Base-by-base conservation (phyloP, 2,888 invertebrate genomes). In the Drosophila glabriapex region DNA sequence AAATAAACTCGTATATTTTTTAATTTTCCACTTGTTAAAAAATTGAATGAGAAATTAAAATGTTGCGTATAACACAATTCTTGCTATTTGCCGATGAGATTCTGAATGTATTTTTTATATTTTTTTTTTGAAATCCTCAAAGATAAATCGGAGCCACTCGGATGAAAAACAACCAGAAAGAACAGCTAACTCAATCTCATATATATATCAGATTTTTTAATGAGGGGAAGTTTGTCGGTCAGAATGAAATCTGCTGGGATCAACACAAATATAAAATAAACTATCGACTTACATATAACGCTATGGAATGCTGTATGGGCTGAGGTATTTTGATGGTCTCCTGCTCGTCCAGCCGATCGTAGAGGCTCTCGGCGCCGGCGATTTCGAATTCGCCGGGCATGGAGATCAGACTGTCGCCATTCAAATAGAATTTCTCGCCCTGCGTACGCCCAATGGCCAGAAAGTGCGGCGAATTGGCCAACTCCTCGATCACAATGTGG, bases 241-340 rank as follows among this genome's bases (percentile, higher is more conserved):
- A 35, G 14, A 35, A 5, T 14, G 2, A 35, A 35, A 16, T 35
- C 14, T 0, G 35, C 4, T 16, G 35, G 35, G 14, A 35, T 16
- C 5, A 5, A 16, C 35, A 35, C 35, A 16, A 0, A 35, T 35
- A 35, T 16, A 5, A 35, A 35, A 35, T 37, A n/a, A n/a, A 19
- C 19, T 7, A 37, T 37, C 10, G 29, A 82, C 91, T 95, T 94
- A 97, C 97, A 94, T 97, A 96, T 92, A 98, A 94, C 92, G 96
- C 95, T 80, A 98, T 96, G 82, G 97, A 95, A 94, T 97, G 97
- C 77, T 95, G 95, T 74, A 97, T 95, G 31, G 98, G 98, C 83
- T 97, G 98, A 60, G 96, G 96, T 85, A 98, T 97, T 84, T 95
- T 94, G 33, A 98, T 95, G 92, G 96, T 96, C 93, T 98, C 98